Percentiles rank a stretch among this genome's conserved stretches.
These are phyloP conservation scores for Brachionus koreanus DNA, from an alignment of 1,140 invertebrate genomes.

Conservation along the genomic window DNA sequence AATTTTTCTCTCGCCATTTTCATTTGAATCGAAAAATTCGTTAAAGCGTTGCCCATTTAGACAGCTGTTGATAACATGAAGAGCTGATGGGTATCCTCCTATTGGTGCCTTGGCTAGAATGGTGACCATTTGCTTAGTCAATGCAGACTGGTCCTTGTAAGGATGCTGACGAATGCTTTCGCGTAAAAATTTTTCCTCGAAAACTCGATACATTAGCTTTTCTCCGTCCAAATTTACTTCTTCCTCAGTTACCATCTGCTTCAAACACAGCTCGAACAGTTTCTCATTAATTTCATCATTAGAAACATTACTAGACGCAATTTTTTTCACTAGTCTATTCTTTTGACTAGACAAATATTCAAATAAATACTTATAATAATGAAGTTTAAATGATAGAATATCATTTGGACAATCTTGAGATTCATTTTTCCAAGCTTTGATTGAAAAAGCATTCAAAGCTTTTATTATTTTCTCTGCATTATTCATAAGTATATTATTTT, in stretches of 20 bases:
- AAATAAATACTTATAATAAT: constrained; percentile 39
- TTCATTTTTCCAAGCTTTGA: constrained; percentile 29
- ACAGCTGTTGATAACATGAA: constrained; percentile 71
- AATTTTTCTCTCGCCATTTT: neutral
- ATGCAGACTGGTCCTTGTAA: constrained; percentile 64
- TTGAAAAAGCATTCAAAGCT: constrained; percentile 14
- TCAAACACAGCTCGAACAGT: constrained; percentile 22
- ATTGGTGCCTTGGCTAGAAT: constrained; percentile 67
- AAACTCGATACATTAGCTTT: neutral
- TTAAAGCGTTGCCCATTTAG: constrained; percentile 76
- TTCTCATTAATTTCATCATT: neutral
- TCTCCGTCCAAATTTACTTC: neutral
- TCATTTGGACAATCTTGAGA: constrained; percentile 35
- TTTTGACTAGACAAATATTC: neutral
- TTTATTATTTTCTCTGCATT: neutral
- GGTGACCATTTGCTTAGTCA: constrained; percentile 66
- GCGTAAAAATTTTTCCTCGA: constrained; percentile 41
- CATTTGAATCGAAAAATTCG: constrained; percentile 68
- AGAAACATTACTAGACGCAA: neutral
- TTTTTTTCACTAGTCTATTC: neutral
- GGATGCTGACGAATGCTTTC: constrained; percentile 68
- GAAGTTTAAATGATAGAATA: constrained; percentile 36
- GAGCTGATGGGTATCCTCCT: constrained; percentile 61
- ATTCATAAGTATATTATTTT: neutral
- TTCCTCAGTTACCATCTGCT: constrained; percentile 11